These are phyloP conservation scores for Phrynocephalus vlangalii DNA, from an alignment of 2,797 vertebrate genomes.

Conservation along the genomic window DNA sequence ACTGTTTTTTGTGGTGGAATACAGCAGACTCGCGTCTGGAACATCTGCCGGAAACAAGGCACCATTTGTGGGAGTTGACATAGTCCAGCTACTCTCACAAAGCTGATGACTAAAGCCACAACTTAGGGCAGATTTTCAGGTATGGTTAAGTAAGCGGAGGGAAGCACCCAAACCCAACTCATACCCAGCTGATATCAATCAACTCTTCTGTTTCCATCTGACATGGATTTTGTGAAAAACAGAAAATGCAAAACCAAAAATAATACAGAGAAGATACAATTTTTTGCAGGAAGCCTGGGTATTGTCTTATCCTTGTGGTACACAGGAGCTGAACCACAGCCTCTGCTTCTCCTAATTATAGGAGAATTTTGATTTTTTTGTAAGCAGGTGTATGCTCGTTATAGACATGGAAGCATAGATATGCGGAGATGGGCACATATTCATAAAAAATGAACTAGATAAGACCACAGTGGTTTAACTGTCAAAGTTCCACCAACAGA, in stretches of 20 bases:
- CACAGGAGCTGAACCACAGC: slow-evolving; percentile 53
- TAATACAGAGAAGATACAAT: slow-evolving; percentile 43
- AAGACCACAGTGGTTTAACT: slow-evolving; percentile 59
- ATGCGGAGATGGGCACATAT: not conserved
- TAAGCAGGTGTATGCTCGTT: slow-evolving; percentile 40
- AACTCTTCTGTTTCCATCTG: slow-evolving; percentile 65
- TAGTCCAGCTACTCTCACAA: slow-evolving; percentile 78
- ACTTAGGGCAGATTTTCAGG: slow-evolving; percentile 74
- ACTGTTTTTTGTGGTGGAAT: slow-evolving; percentile 87
- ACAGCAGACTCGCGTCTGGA: slow-evolving; percentile 81
- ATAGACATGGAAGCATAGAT: not conserved
- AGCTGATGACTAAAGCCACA: slow-evolving; percentile 85
- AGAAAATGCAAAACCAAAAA: slow-evolving; percentile 69
- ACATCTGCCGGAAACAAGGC: slow-evolving; percentile 94
- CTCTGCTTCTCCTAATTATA: slow-evolving; percentile 74
- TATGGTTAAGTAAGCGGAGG: slow-evolving; percentile 72
- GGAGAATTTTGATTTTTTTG: slow-evolving; percentile 51
- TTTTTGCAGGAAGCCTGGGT: slow-evolving; percentile 57
- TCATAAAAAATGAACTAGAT: fast-evolving
- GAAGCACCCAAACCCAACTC: slow-evolving; percentile 65
- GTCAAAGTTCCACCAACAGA: slow-evolving; percentile 48
- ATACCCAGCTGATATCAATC: slow-evolving; percentile 74
- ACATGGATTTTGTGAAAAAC: slow-evolving; percentile 59
- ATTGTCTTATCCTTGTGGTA: slow-evolving; percentile 53
- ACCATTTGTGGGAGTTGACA: slow-evolving; percentile 88